A percentile compares a stretch with the other conserved stretches of the same genome.
Conservation (phyloP, 2,797 vertebrate genomes). For the Pelobates cultripes region DNA sequence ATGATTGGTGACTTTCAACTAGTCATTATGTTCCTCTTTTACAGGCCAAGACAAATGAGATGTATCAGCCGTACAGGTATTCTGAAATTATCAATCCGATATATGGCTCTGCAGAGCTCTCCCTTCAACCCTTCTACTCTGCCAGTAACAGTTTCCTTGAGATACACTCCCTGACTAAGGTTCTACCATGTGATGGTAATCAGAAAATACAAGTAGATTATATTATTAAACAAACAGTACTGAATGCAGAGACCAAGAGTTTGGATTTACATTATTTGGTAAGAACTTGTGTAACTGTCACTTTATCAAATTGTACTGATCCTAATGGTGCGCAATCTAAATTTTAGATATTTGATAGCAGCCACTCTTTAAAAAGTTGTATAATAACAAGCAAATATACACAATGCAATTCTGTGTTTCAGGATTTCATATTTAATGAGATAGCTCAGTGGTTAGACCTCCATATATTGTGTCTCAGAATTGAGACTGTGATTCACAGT, state of each 20-base stretch:
- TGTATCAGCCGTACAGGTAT: fast-evolving
- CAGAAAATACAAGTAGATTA: slow-evolving; percentile 54
- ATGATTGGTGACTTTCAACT: no score
- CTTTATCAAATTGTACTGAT: no score
- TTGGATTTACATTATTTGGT: slow-evolving; percentile 57
- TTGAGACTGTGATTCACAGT: no score
- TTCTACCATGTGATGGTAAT: slow-evolving; percentile 45
- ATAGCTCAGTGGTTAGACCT: no score
- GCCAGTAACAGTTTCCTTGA: slow-evolving; percentile 49
- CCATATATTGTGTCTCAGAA: no score
- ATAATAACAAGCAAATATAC: no score
- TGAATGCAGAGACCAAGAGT: not conserved
- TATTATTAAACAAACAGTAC: slow-evolving; percentile 30
- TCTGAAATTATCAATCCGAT: fast-evolving
- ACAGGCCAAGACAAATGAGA: slow-evolving; percentile 19
- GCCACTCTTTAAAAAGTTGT: no score
- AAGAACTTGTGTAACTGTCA: not conserved
- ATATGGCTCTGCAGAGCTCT: fast-evolving
- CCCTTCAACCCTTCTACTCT: slow-evolving; percentile 24
- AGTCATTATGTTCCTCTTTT: not conserved
- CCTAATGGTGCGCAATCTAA: no score
- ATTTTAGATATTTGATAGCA: no score
- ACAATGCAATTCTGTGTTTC: no score
- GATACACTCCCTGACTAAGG: not conserved
- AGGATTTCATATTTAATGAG: no score